Evolutionary conservation across 1,140 invertebrate genomes (phyloP).

Genomic region (Heliconius hermathena): DNA sequence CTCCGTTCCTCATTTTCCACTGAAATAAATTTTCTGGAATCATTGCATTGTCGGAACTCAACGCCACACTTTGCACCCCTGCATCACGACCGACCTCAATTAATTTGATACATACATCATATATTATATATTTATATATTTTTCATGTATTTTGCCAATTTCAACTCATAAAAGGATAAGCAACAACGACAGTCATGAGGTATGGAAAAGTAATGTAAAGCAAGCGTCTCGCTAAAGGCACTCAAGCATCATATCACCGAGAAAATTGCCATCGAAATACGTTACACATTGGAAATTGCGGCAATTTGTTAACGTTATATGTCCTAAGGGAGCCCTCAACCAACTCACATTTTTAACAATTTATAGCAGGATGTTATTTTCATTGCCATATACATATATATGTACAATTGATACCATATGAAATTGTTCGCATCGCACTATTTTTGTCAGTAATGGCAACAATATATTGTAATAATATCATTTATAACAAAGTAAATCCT

Average conservation of each 20-base stretch:
- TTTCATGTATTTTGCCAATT: background rate
- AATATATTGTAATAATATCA: background rate
- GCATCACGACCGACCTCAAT: too few species aligned
- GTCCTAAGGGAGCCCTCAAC: constrained; percentile 53
- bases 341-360: constrained; percentile 58
- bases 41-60: too few species aligned
- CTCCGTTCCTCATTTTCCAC: too few species aligned
- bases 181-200: constrained; percentile 23
- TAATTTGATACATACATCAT: too few species aligned
- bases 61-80: too few species aligned
- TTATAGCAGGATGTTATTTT: constrained; percentile 52
- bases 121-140: background rate
- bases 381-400: constrained; percentile 31
- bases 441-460: background rate
- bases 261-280: constrained; percentile 63
- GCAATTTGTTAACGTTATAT: constrained; percentile 69
- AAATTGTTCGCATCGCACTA: background rate
- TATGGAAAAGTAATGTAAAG: constrained; percentile 15
- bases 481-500: too few species aligned
- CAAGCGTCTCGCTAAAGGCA: constrained; percentile 12
- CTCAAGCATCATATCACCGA: constrained; percentile 41
- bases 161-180: background rate
- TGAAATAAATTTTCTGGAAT: too few species aligned
- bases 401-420: constrained; percentile 18
- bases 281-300: constrained; percentile 69